Evolutionary conservation across 2,888 invertebrate species (phyloP), one percentile per base, ranked within the genome.

Genomic region (Synergus itoensis): DNA sequence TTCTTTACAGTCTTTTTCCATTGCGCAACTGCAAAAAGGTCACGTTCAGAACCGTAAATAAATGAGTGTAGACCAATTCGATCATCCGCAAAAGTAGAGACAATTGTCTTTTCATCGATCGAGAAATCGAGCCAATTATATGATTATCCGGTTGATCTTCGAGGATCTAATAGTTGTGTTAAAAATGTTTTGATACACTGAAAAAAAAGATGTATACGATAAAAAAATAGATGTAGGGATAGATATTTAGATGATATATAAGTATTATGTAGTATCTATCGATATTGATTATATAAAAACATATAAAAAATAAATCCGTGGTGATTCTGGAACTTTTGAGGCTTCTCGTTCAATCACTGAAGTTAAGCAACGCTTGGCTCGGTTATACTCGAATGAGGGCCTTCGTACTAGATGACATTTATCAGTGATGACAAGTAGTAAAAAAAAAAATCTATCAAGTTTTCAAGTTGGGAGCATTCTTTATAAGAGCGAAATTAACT

Each of bases 21-120:
- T 63, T 76, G 69, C 79, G 73, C 60, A 81, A 79, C 81, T 75
- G 60, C 78, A 76, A 77, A 81, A 77, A 81, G 79, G 83, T 82
- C 82, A 84, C 82, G 82, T 81, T 78, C 81, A 80, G 81, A 80
- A 76, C 78, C 77, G 57, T 64, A 83, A 84, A 83, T 82, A 82
- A 82, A 77, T 79, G 80, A 82, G 77, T 77, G 21, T 60, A 21
- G 12, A 64, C 3, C 40, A 45, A 45, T 43, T 45, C 67, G 28
- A 69, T 69, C 48, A 69, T 69, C 28, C 36, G 69, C 48, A 16
- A 36, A 69, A 69, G 45, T 69, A 69, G 69, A 69, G 69, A 48
- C 48, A 53, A 28, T 36, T 69, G 45, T 7, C 48, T 36, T 53
- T 69, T 69, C 48, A 69, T 69, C 48, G 48, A 36, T 69, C 69